Evolutionary conservation across 2,113 vertebrate species (phyloP), one percentile per base, ranked within the genome.

Genomic region (Malurus alboscapulatus): DNA sequence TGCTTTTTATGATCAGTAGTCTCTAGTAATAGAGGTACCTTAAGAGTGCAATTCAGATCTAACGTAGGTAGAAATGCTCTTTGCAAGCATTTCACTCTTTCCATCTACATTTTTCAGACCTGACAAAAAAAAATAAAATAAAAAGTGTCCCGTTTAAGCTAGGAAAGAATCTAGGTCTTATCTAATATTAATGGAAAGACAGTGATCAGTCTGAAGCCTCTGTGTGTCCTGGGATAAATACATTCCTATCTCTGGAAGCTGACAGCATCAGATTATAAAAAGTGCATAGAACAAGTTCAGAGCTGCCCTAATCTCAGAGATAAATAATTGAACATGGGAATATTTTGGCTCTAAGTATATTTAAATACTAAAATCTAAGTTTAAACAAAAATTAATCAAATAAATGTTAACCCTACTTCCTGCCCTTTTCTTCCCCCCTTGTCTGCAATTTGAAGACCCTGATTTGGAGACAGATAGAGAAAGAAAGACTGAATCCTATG

Each of bases 251-350:
- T 74, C 38, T 84, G 44, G 22, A 58, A 80, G 17, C 0, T 59
- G 42, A 71, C 40, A 73, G 2, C 40, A 79, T 73, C 36, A 12
- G 50, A 58, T 29, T 66, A 45, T 75, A 89, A 71, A 77, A 91
- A 83, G 26, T 36, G 15, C 2, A 30, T 14, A 10, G 14, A 63
- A 72, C 5, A 79, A 68, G 54, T 65, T 67, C 71, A 91, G 66
- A 84, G 45, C 26, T 78, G 15, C 54, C 45, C 27, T 63, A 75
- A 57, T 88, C 61, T 88, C 58, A 62, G 18, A 68, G 45, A 65
- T 66, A 89, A 92, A 91, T 87, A 91, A 79, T 51, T 90, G 42
- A 89, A 67, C 27, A 80, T 32, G 69, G 10, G 54, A 94, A 59
- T 82, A 83, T 80, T 94, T 91, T 73, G 19, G 1, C 3, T 87